Evolutionary conservation across 2,888 invertebrate species (phyloP).

Genomic region (Hedya salicella): DNA sequence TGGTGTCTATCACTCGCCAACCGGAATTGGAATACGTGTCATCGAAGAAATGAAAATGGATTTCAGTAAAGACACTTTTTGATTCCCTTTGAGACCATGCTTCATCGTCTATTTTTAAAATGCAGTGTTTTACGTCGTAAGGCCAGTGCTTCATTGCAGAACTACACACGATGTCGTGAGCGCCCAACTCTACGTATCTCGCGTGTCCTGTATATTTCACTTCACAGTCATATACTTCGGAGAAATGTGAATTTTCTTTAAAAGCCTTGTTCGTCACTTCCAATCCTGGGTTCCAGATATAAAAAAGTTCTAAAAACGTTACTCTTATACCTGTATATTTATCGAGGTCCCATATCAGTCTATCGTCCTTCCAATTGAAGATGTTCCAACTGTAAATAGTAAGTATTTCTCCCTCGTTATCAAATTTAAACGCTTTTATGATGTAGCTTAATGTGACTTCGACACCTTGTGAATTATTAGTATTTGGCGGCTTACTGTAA

Average conservation of each 20-base stretch:
- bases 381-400: conserved; percentile 45
- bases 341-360: conserved; percentile 57
- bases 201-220: conserved; percentile 18
- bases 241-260: not conserved
- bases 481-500: not conserved
- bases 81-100: not conserved
- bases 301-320: conserved; percentile 13
- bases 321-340: conserved; percentile 52
- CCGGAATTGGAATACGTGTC: not conserved
- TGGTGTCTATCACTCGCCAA: conserved; percentile 8
- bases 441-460: conserved; percentile 10
- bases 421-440: not conserved
- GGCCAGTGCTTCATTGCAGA: conserved; percentile 29
- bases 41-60: not conserved
- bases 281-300: conserved; percentile 54
- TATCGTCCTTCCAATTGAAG: conserved; percentile 52
- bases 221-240: not conserved
- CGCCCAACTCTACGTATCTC: not conserved
- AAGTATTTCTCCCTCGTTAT: conserved; percentile 3
- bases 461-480: conserved; percentile 5
- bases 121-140: conserved; percentile 26
- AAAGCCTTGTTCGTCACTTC: conserved; percentile 49
- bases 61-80: not conserved
- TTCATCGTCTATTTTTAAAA: conserved; percentile 27
- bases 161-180: not conserved